phyloP scores from a whole-genome alignment of 2,113 vertebrate species.

The Parotia lawesii region DNA sequence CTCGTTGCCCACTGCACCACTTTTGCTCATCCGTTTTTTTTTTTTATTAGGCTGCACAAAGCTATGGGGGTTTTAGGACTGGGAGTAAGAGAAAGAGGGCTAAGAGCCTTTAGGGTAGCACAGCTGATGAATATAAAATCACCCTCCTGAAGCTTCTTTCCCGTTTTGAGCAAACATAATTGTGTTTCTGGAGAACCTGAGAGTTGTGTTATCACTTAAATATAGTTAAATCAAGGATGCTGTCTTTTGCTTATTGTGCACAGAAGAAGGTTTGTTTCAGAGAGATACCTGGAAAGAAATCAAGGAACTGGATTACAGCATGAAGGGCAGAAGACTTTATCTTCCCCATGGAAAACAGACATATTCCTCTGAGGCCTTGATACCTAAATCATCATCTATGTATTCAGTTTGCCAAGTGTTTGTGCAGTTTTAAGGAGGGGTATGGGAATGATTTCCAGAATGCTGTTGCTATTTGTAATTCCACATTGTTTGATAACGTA shows the following conservation, averaged over 20 bases:
- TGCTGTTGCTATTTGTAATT: neutral
- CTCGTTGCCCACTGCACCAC: fast-evolving
- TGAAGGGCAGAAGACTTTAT: neutral
- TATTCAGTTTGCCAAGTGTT: constrained; percentile 11
- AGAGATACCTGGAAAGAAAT: neutral
- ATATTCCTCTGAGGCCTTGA: neutral
- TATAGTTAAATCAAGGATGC: neutral
- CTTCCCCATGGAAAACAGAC: neutral
- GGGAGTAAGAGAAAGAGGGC: neutral
- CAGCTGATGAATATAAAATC: neutral
- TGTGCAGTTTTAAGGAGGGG: neutral
- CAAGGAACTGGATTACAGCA: neutral
- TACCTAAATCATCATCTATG: neutral
- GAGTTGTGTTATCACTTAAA: neutral
- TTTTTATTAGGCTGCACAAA: neutral
- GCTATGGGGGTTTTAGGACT: neutral
- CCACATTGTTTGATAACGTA: neutral
- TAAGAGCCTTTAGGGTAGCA: neutral
- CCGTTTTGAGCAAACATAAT: neutral
- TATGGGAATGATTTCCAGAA: neutral
- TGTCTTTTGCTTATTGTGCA: neutral
- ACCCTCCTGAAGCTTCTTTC: neutral
- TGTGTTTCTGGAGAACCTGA: neutral
- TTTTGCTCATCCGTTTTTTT: neutral
- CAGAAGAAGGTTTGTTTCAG: neutral